Percentiles rank a stretch among this genome's conserved stretches.
Conservation (phyloP, 2,113 vertebrate species). For the Loxodonta africana region DNA sequence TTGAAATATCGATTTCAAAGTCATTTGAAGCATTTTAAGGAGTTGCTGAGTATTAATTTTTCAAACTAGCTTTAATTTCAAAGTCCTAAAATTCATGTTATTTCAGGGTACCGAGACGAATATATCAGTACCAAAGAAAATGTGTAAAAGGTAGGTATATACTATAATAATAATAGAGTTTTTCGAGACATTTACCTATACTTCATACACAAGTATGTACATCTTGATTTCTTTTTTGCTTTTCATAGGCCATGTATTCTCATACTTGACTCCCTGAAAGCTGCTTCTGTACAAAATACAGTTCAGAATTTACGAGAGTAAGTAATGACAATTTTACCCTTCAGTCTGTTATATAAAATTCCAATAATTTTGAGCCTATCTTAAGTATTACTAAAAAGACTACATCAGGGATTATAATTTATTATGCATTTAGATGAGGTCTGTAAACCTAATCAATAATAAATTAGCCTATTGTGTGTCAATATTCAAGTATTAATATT, state of each 20-base stretch:
- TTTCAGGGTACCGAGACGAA: constrained; percentile 85
- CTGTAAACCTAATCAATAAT: constrained; percentile 8
- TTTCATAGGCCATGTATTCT: constrained; percentile 95
- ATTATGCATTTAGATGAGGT: constrained; percentile 36
- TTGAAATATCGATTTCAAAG: constrained; percentile 64
- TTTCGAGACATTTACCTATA: constrained; percentile 51
- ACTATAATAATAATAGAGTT: not conserved
- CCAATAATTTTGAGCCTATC: constrained; percentile 50
- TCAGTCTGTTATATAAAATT: constrained; percentile 42
- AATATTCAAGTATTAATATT: constrained; percentile 58
- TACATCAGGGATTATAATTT: constrained; percentile 51
- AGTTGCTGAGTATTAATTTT: constrained; percentile 56
- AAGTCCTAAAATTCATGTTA: constrained; percentile 76
- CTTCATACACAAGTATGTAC: not conserved
- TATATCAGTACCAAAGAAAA: constrained; percentile 82
- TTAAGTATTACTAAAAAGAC: not conserved
- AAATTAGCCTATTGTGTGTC: constrained; percentile 14
- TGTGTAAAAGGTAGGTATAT: constrained; percentile 89
- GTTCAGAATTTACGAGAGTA: constrained; percentile 96
- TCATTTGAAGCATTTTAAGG: constrained; percentile 67
- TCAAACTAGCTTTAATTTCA: constrained; percentile 72
- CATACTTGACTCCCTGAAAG: constrained; percentile 96
- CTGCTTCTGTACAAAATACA: constrained; percentile 93
- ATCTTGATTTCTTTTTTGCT: constrained; percentile 72
- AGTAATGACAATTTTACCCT: constrained; percentile 86